Evolutionary conservation across 1,140 invertebrate genomes (phyloP).

Genomic region (Pantala flavescens): DNA sequence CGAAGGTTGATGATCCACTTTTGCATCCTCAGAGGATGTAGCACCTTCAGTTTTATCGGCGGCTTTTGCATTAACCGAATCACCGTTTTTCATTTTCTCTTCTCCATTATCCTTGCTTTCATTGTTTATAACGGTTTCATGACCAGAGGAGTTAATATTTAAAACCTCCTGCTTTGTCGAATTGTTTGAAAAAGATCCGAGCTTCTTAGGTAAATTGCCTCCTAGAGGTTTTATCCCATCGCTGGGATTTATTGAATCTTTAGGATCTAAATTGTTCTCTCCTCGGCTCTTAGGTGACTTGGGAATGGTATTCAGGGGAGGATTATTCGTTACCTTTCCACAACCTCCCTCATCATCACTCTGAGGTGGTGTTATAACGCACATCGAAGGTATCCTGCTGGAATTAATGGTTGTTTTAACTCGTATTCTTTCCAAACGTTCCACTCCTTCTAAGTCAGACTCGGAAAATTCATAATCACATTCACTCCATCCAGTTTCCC

Average conservation of each 20-base stretch:
- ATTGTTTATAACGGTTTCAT: slow-evolving; percentile 40
- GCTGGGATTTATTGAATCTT: neutral
- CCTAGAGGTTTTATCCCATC: neutral
- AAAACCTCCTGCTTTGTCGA: slow-evolving; percentile 41
- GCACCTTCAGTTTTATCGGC: neutral
- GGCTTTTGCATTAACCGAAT: neutral
- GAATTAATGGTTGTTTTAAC: slow-evolving; percentile 78
- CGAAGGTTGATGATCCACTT: neutral
- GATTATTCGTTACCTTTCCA: slow-evolving; percentile 32
- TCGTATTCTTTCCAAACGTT: slow-evolving; percentile 70
- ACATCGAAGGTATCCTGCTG: slow-evolving; percentile 82
- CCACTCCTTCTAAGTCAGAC: slow-evolving; percentile 72
- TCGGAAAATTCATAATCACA: slow-evolving; percentile 59
- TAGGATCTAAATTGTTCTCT: slow-evolving; percentile 17
- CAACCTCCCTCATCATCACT: slow-evolving; percentile 58
- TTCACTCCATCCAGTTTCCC: slow-evolving; percentile 18
- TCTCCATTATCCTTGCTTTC: neutral
- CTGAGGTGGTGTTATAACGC: slow-evolving; percentile 76
- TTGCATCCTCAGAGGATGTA: neutral
- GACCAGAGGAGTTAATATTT: slow-evolving; percentile 41
- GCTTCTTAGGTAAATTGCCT: slow-evolving; percentile 25
- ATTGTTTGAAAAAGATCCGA: slow-evolving; percentile 36
- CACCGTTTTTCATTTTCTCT: neutral
- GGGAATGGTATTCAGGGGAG: slow-evolving; percentile 23
- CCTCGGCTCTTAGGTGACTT: slow-evolving; percentile 25